A percentile compares a stretch with the other conserved stretches of the same genome.
Evolutionary conservation across 2,113 vertebrate species (phyloP).

Genomic region (Lepus americanus): DNA sequence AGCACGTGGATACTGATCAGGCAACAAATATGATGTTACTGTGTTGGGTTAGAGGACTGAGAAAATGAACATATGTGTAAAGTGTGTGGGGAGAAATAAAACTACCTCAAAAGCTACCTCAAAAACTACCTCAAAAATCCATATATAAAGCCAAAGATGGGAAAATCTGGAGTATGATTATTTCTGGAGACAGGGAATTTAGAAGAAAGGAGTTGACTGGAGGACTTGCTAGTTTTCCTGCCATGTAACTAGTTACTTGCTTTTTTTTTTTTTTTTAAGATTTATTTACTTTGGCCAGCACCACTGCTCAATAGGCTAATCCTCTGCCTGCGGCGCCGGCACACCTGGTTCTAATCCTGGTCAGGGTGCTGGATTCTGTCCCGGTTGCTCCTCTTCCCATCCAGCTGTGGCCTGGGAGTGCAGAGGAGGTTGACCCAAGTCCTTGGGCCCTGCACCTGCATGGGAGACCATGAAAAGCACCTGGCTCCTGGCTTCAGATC

Average conservation of each 20-base stretch:
- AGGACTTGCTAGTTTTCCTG: background rate
- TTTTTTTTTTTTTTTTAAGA: too few species aligned
- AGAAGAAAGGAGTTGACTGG: background rate
- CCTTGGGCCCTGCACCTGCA: too few species aligned
- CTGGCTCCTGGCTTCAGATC: too few species aligned
- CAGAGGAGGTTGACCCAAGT: too few species aligned
- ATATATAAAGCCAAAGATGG: background rate
- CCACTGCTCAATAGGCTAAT: too few species aligned
- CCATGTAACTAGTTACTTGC: background rate
- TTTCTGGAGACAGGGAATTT: constrained; percentile 6
- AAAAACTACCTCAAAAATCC: background rate
- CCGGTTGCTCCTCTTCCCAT: too few species aligned
- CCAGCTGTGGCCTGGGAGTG: too few species aligned
- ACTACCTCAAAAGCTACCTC: background rate
- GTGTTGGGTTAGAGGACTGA: background rate
- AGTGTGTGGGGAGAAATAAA: background rate
- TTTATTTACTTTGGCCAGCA: background rate
- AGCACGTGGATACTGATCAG: background rate
- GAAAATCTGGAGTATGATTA: background rate
- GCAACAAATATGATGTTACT: background rate
- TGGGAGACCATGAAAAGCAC: too few species aligned
- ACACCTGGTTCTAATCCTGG: too few species aligned
- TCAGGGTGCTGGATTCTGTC: too few species aligned
- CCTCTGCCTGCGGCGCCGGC: too few species aligned
- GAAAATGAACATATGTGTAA: background rate